Evolutionary conservation across 1,140 invertebrate species (phyloP).

Genomic region (Sycobia sp.): DNA sequence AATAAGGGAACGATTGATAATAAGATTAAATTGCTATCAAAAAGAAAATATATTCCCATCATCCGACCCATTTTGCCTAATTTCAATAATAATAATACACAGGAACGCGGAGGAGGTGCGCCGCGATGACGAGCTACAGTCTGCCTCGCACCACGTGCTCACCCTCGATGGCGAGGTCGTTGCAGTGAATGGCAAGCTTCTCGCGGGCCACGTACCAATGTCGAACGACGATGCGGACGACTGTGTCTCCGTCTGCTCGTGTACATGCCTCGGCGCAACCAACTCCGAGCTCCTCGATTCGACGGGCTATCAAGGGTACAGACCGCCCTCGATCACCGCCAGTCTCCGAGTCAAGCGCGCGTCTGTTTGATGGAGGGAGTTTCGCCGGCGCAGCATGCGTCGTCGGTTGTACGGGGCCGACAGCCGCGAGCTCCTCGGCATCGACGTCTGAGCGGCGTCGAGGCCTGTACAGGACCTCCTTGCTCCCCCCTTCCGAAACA

Average conservation of each 20-base stretch:
- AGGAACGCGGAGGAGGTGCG: constrained; percentile 87
- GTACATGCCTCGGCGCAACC: constrained; percentile 66
- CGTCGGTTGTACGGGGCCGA: constrained; percentile 54
- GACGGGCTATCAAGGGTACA: constrained; percentile 55
- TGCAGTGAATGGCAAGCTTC: constrained; percentile 70
- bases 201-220: constrained; percentile 65
- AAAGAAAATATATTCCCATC: too few relatives aligned
- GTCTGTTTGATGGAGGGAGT: constrained; percentile 62
- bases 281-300: constrained; percentile 55
- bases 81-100: too few relatives aligned
- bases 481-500: too few relatives aligned
- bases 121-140: constrained; percentile 82
- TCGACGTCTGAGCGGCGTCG: constrained; percentile 45
- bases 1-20: too few relatives aligned
- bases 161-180: constrained; percentile 84
- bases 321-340: constrained; percentile 53
- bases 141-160: constrained; percentile 74
- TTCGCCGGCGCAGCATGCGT: constrained; percentile 57
- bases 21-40: too few relatives aligned
- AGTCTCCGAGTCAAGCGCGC: constrained; percentile 56
- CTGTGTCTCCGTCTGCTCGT: constrained; percentile 73
- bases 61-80: background rate
- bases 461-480: too few relatives aligned
- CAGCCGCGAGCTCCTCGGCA: constrained; percentile 55
- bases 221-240: constrained; percentile 64